Percentiles rank a stretch among this genome's conserved stretches.
Conservation (phyloP, 2,888 invertebrate genomes). For the Tholera decimalis region DNA sequence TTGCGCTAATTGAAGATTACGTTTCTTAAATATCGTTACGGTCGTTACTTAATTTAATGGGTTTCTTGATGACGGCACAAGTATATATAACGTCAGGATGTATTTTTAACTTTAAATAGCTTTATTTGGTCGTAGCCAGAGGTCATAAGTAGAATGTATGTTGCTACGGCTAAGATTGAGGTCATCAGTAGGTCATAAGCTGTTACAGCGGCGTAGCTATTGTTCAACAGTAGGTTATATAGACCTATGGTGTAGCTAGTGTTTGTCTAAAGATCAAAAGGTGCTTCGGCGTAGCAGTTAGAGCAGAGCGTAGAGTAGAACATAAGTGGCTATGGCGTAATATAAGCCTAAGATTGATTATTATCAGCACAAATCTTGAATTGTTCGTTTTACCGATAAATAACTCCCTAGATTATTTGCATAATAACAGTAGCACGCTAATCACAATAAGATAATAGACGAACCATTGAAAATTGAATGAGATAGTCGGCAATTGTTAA, state of each 20-base stretch:
- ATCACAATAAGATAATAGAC: neutral
- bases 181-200: too few species aligned
- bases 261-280: too few species aligned
- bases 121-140: neutral
- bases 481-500: conserved; percentile 32
- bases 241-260: neutral
- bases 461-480: conserved; percentile 16
- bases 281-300: neutral
- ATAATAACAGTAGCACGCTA: neutral
- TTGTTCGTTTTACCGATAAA: neutral
- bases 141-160: too few species aligned
- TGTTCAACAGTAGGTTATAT: neutral
- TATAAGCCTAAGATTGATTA: too few species aligned
- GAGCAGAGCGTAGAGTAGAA: neutral
- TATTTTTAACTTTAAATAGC: neutral
- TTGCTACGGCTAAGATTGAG: neutral
- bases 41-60: conserved; percentile 50
- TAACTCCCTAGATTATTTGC: neutral
- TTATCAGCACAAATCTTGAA: neutral
- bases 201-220: neutral
- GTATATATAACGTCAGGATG: conserved; percentile 4
- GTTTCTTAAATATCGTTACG: conserved; percentile 52
- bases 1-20: conserved; percentile 63
- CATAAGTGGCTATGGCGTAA: neutral
- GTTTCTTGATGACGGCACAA: conserved; percentile 20